A percentile compares a stretch with the other conserved stretches of the same genome.
phyloP scores from a whole-genome alignment of 2,888 invertebrate genomes.

The Scaptomyza flava region DNA sequence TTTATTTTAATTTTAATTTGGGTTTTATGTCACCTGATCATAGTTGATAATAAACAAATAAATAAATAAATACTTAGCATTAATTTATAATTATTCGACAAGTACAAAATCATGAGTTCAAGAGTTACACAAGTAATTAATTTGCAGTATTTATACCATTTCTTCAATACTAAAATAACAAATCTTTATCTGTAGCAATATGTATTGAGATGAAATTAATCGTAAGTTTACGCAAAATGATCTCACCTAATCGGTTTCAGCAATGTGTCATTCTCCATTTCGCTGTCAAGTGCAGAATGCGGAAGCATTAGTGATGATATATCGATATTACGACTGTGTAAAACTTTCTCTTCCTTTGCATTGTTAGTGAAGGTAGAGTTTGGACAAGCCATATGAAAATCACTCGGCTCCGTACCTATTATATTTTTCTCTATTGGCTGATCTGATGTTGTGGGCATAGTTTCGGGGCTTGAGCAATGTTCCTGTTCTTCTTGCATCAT shows the following conservation, averaged over 20 bases:
- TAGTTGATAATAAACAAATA: too few species aligned
- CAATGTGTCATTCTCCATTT: conserved; percentile 14
- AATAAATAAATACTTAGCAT: too few species aligned
- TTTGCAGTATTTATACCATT: too few species aligned
- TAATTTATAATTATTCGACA: too few species aligned
- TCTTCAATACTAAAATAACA: too few species aligned
- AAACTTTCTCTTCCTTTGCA: conserved; percentile 2
- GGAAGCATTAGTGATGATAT: neutral
- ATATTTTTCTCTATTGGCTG: conserved; percentile 7
- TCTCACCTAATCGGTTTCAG: conserved; percentile 26
- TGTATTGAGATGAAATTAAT: too few species aligned
- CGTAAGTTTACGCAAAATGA: too few species aligned
- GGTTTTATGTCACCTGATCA: too few species aligned
- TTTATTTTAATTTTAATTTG: too few species aligned
- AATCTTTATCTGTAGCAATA: too few species aligned
- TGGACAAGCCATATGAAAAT: conserved; percentile 13
- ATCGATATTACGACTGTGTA: conserved; percentile 8
- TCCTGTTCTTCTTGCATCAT: neutral
- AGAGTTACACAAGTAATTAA: too few species aligned
- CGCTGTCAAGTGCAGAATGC: conserved; percentile 4
- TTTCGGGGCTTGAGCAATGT: neutral
- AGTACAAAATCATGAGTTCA: too few species aligned
- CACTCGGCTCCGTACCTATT: conserved; percentile 1
- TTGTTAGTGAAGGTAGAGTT: neutral
- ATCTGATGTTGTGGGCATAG: neutral